Conservation (phyloP, 2,888 invertebrate genomes). For the Patella ulyssiponensis region DNA sequence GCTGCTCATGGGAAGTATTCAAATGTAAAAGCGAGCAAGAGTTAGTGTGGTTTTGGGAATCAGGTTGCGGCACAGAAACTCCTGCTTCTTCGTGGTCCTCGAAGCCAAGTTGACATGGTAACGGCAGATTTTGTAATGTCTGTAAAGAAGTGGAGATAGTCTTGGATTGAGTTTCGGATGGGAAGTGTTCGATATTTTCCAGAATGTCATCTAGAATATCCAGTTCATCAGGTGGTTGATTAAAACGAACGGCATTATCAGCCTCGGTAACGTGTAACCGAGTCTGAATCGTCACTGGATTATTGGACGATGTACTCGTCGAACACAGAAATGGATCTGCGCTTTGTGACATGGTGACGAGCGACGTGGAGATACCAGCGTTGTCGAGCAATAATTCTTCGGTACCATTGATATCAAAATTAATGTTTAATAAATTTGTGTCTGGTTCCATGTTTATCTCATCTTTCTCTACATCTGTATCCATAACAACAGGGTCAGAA, state of each 20-base stretch:
- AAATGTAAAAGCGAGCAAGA: neutral
- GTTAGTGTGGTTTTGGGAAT: no score
- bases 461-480: neutral
- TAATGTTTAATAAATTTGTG: neutral
- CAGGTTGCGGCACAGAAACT: no score
- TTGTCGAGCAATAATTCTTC: neutral
- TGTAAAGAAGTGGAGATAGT: neutral
- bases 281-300: slow-evolving; percentile 12
- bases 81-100: no score
- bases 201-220: slow-evolving; percentile 32
- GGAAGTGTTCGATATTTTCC: slow-evolving; percentile 24
- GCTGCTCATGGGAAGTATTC: slow-evolving; percentile 3
- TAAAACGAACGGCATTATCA: neutral
- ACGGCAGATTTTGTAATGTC: no score
- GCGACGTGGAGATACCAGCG: neutral
- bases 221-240: slow-evolving; percentile 24
- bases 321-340: slow-evolving; percentile 12
- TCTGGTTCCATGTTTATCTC: neutral
- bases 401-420: neutral
- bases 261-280: neutral
- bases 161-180: neutral
- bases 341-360: neutral
- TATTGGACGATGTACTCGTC: slow-evolving; percentile 24
- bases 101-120: no score
- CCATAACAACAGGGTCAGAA: neutral